Percentiles rank a stretch among this genome's conserved stretches.
phyloP scores from a whole-genome alignment of 2,797 vertebrate species.

The Monodelphis domestica region DNA sequence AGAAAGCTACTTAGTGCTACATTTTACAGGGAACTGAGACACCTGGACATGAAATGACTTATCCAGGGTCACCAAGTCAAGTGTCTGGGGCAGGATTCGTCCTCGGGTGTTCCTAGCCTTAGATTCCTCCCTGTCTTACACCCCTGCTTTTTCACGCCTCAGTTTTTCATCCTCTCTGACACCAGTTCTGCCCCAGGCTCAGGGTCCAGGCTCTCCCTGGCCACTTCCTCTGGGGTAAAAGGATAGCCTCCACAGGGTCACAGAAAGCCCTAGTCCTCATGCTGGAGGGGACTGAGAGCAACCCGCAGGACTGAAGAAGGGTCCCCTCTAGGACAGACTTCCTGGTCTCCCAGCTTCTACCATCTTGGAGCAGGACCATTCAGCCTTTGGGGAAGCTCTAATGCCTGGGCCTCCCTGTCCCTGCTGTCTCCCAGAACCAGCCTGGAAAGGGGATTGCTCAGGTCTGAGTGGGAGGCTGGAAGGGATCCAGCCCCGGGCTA shows the following conservation, averaged over 20 bases:
- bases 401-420: neutral
- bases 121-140: neutral
- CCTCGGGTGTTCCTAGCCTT: neutral
- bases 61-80: neutral
- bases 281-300: neutral
- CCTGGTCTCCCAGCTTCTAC: neutral
- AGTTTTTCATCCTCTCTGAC: neutral
- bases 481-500: neutral
- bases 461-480: neutral
- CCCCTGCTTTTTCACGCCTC: neutral
- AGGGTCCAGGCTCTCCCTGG: neutral
- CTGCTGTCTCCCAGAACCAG: neutral
- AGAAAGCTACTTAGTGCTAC: neutral
- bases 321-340: neutral
- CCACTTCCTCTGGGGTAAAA: neutral
- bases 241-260: neutral
- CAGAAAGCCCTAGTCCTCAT: neutral
- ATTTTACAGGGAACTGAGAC: neutral
- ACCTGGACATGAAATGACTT: neutral
- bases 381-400: too few relatives aligned
- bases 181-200: neutral
- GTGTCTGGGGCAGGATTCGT: neutral
- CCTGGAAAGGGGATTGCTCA: neutral
- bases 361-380: neutral
- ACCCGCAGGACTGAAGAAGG: neutral